Evolutionary conservation across 2,888 invertebrate species (phyloP).

Genomic region (Apeira syringaria): DNA sequence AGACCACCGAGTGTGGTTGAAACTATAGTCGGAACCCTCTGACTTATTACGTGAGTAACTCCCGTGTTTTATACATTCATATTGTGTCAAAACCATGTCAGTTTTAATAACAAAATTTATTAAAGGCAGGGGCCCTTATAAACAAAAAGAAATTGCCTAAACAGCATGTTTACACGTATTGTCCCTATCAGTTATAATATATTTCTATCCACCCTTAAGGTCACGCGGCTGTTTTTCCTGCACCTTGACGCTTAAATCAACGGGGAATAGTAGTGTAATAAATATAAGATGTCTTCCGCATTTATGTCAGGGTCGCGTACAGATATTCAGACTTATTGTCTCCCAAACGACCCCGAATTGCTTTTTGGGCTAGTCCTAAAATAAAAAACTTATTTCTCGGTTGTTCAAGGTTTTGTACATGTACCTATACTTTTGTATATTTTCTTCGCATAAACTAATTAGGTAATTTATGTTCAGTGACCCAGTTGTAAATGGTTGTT

Average conservation of each 20-base stretch:
- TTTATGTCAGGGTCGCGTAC: conserved; percentile 17
- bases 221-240: conserved; percentile 5
- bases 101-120: no score
- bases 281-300: conserved; percentile 17
- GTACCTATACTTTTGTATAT: no score
- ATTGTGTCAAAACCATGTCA: no score
- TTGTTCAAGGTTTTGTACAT: background rate
- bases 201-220: background rate
- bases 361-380: background rate
- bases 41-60: no score
- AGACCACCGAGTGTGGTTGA: no score
- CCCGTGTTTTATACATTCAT: no score
- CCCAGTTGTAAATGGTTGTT: no score
- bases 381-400: background rate
- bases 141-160: background rate
- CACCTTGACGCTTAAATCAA: conserved; percentile 21
- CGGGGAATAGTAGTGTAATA: conserved; percentile 7
- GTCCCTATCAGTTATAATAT: background rate
- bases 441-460: no score
- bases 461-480: no score
- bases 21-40: no score
- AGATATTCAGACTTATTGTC: conserved; percentile 17
- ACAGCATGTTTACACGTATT: background rate
- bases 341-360: conserved; percentile 8
- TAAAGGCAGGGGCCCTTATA: no score